Conservation (phyloP, 2,797 vertebrate species). For the Characodon lateralis region DNA sequence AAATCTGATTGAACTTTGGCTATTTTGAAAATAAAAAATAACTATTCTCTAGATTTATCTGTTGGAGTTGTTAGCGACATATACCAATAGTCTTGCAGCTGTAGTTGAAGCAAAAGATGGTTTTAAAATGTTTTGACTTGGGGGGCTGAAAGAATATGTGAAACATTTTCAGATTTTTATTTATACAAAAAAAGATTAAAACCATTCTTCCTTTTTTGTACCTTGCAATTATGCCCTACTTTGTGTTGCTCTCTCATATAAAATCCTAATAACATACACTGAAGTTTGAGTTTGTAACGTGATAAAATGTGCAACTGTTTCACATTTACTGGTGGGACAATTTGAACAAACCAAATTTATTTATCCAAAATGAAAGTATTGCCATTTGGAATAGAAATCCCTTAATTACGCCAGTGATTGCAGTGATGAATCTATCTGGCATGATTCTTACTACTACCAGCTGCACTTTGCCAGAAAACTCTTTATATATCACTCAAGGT, state of each 20-base stretch:
- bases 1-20: background rate
- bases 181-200: no score
- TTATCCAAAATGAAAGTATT: constrained; percentile 33
- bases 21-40: background rate
- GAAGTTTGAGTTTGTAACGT: background rate
- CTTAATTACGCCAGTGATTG: constrained; percentile 35
- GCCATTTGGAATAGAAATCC: constrained; percentile 26
- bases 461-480: constrained; percentile 43
- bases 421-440: constrained; percentile 36
- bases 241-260: background rate
- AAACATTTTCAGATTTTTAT: background rate
- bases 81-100: background rate
- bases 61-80: background rate
- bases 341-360: constrained; percentile 32
- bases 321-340: constrained; percentile 6
- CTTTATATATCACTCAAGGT: constrained; percentile 52
- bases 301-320: background rate
- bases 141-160: background rate
- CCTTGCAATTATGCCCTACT: background rate
- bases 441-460: constrained; percentile 51
- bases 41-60: background rate
- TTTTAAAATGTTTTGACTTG: background rate
- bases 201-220: background rate
- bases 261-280: background rate
- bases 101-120: background rate